phyloP scores from a whole-genome alignment of 2,797 vertebrate genomes.

The Tympanoctomys barrerae region DNA sequence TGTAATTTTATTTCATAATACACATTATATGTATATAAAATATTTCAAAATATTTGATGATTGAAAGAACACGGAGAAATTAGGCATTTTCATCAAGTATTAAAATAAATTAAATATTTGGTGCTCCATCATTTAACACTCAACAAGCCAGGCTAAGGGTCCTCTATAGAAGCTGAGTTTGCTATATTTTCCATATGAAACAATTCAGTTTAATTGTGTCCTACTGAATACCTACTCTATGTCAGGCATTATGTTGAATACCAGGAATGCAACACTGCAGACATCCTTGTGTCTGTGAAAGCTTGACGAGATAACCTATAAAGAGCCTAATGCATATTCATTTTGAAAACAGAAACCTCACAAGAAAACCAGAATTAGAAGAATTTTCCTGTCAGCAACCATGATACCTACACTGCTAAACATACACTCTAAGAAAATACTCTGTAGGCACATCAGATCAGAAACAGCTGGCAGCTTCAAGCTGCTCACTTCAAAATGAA shows the following conservation, averaged over 20 bases:
- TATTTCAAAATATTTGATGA: slow-evolving; percentile 60
- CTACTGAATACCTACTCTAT: neutral
- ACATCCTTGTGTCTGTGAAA: slow-evolving; percentile 11
- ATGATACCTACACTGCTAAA: slow-evolving; percentile 49
- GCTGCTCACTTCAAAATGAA: slow-evolving; percentile 64
- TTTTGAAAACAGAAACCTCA: slow-evolving; percentile 59
- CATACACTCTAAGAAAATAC: slow-evolving; percentile 40
- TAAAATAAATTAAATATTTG: slow-evolving; percentile 58
- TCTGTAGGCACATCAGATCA: neutral
- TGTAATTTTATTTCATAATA: neutral
- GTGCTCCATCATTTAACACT: slow-evolving; percentile 53
- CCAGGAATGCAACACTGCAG: neutral
- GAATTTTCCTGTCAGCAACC: slow-evolving; percentile 57
- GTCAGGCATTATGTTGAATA: neutral
- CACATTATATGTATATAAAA: neutral
- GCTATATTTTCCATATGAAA: slow-evolving; percentile 58
- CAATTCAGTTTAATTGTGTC: neutral
- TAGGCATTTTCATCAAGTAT: slow-evolving; percentile 50
- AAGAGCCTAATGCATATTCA: slow-evolving; percentile 39
- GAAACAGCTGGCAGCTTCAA: slow-evolving; percentile 23
- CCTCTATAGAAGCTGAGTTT: slow-evolving; percentile 56
- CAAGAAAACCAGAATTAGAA: slow-evolving; percentile 63
- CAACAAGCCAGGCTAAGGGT: slow-evolving; percentile 62
- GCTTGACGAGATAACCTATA: slow-evolving; percentile 49
- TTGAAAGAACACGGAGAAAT: slow-evolving; percentile 62